phyloP scores from a whole-genome alignment of 2,797 vertebrate genomes.

The Margarornis squamiger region DNA sequence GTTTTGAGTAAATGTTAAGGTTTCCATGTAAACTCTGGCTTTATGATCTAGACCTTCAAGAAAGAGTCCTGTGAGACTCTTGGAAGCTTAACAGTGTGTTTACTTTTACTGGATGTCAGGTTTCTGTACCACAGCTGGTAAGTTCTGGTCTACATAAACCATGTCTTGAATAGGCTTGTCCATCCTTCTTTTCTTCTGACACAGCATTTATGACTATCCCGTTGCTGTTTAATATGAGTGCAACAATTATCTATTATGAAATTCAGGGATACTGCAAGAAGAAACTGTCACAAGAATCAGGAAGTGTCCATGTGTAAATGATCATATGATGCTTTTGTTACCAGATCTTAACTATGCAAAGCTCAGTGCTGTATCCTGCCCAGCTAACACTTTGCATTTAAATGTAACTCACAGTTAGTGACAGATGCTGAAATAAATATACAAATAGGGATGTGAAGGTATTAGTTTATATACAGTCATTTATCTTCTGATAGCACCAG shows the following conservation, averaged over 20 bases:
- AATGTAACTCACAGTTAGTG: constrained; percentile 27
- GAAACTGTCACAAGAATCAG: not conserved
- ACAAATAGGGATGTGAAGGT: not conserved
- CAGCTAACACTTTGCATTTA: constrained; percentile 5
- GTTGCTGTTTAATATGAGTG: not conserved
- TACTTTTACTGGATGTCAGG: not conserved
- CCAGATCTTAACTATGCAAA: not conserved
- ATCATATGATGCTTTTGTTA: not conserved
- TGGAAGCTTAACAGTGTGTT: not conserved
- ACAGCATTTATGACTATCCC: not conserved
- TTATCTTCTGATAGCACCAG: constrained; percentile 60
- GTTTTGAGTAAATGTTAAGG: not conserved
- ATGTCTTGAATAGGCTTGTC: not conserved
- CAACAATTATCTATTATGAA: not conserved
- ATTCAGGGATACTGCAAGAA: not conserved
- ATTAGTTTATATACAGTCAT: constrained; percentile 29
- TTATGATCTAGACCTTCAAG: not conserved
- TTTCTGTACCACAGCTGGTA: not conserved
- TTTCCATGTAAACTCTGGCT: not conserved
- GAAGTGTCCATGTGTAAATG: not conserved
- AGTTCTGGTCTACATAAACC: not conserved
- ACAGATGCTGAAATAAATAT: constrained; percentile 51
- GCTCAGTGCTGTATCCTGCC: not conserved
- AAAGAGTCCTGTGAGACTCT: not conserved
- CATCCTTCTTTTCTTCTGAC: not conserved